These are phyloP conservation scores for Colistium nudipinnis DNA, from an alignment of 2,113 vertebrate species.

Conservation along the genomic window DNA sequence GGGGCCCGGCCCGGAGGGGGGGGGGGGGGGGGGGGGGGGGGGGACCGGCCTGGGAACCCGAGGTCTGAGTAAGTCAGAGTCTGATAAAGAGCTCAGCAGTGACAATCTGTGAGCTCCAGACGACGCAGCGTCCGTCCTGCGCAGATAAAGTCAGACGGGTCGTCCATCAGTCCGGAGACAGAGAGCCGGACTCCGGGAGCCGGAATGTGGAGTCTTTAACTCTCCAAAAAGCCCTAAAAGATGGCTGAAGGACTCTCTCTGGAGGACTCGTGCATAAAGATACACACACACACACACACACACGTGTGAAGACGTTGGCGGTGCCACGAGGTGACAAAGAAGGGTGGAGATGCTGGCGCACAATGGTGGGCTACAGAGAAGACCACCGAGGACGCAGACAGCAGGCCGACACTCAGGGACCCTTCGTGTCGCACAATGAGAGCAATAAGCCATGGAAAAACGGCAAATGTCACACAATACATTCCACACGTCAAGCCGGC, in stretches of 20 bases:
- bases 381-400: slow-evolving; percentile 67
- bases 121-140: slow-evolving; percentile 72
- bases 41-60: slow-evolving; percentile 69
- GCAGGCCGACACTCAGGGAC: slow-evolving; percentile 38
- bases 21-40: slow-evolving; percentile 34
- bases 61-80: slow-evolving; percentile 65
- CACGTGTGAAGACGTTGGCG: slow-evolving; percentile 52
- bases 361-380: slow-evolving; percentile 42
- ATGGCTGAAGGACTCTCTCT: slow-evolving; percentile 51
- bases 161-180: slow-evolving; percentile 77
- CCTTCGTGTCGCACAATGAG: slow-evolving; percentile 41
- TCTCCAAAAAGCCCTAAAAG: slow-evolving; percentile 65
- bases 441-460: slow-evolving; percentile 57
- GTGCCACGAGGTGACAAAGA: slow-evolving; percentile 54
- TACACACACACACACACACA: too few species aligned
- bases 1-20: slow-evolving; percentile 60
- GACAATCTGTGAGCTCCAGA: slow-evolving; percentile 72
- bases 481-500: slow-evolving; percentile 62
- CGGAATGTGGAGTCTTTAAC: slow-evolving; percentile 64
- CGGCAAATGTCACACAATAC: slow-evolving; percentile 47
- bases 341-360: slow-evolving; percentile 45
- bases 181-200: slow-evolving; percentile 52
- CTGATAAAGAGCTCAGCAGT: slow-evolving; percentile 77
- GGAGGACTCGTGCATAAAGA: slow-evolving; percentile 51
- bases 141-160: slow-evolving; percentile 77